Evolutionary conservation across 2,797 vertebrate genomes (phyloP).

Genomic region (Leptodactylus fallax): DNA sequence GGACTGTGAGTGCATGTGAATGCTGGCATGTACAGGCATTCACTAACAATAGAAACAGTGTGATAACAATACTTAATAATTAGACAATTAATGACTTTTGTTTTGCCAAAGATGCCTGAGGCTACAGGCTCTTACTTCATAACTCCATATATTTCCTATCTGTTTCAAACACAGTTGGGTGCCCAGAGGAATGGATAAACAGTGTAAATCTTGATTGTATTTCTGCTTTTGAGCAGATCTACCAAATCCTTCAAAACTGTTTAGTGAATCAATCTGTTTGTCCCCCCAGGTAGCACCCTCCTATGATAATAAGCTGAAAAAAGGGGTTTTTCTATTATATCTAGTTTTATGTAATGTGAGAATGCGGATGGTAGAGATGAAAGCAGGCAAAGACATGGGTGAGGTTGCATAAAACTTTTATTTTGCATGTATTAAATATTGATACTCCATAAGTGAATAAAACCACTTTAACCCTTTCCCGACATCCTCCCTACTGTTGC

Average conservation of each 20-base stretch:
- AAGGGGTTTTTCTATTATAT: neutral
- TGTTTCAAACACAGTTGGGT: slow-evolving; percentile 49
- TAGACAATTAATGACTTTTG: slow-evolving; percentile 51
- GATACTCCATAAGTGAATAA: too few species aligned
- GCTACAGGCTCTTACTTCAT: slow-evolving; percentile 7
- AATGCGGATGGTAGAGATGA: too few species aligned
- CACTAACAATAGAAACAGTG: slow-evolving; percentile 39
- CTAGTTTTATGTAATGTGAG: too few species aligned
- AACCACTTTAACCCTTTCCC: too few species aligned
- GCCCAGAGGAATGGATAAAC: slow-evolving; percentile 48
- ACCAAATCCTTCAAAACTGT: slow-evolving; percentile 33
- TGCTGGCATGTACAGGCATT: slow-evolving; percentile 31
- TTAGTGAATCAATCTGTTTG: slow-evolving; percentile 44
- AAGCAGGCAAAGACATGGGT: too few species aligned
- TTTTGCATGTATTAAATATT: too few species aligned
- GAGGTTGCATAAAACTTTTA: too few species aligned
- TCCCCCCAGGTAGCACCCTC: neutral
- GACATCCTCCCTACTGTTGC: too few species aligned
- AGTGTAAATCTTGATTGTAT: slow-evolving; percentile 34
- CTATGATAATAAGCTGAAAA: neutral
- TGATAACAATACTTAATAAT: slow-evolving; percentile 49
- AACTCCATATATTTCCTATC: slow-evolving; percentile 37
- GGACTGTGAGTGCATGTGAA: neutral
- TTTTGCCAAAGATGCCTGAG: slow-evolving; percentile 33
- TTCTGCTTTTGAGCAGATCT: neutral